Evolutionary conservation across 2,113 vertebrate genomes (phyloP).

Genomic region (Aramus guarauna): DNA sequence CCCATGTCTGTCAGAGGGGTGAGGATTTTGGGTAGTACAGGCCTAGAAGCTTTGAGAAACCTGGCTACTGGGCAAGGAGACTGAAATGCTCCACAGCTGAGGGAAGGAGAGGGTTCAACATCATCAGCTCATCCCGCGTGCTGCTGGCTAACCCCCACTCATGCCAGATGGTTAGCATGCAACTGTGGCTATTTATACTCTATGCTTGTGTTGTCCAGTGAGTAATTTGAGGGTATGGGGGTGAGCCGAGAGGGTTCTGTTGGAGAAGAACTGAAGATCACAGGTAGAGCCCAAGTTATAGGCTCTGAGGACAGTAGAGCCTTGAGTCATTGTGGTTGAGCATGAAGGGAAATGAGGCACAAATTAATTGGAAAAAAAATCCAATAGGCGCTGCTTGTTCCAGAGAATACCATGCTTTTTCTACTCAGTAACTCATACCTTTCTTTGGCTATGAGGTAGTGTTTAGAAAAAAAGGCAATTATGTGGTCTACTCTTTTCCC

Average conservation of each 20-base stretch:
- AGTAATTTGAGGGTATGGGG: not conserved
- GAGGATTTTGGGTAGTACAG: not conserved
- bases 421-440: not conserved
- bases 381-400: not conserved
- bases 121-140: rapidly evolving
- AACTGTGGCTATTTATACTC: not conserved
- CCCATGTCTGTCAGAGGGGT: not conserved
- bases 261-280: not conserved
- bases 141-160: rapidly evolving
- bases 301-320: not conserved
- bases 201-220: not conserved
- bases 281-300: not conserved
- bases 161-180: not conserved
- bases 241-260: not conserved
- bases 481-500: not conserved
- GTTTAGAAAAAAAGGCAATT: not conserved
- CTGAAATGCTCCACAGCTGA: not conserved
- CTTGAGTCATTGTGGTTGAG: not conserved
- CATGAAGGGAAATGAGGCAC: not conserved
- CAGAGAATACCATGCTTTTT: not conserved
- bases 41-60: not conserved
- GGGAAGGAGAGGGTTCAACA: not conserved
- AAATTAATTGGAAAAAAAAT: not conserved
- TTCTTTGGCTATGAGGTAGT: not conserved
- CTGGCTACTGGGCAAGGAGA: not conserved